Evolutionary conservation across 2,888 invertebrate genomes (phyloP), one percentile per base, ranked within the genome.

Genomic region (Dendrolimus houi): DNA sequence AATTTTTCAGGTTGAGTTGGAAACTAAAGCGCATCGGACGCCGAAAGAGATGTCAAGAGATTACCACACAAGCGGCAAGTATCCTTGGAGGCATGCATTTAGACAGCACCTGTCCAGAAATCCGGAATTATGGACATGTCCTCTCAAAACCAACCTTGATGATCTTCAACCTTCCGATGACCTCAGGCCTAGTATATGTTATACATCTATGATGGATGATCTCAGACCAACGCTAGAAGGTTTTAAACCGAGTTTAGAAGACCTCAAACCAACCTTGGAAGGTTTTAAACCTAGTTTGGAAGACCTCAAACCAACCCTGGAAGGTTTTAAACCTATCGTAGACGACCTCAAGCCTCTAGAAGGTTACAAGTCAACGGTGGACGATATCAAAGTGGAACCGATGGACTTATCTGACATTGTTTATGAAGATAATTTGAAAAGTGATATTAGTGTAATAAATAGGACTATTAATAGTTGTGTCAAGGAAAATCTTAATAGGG

Each of bases 21-120:
- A 88, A 63, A 85, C 79, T 17, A 80, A 84, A 69, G 79, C 78
- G 14, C 84, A 87, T 62, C 77, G 87, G 60, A 82, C 75, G 17
- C 88, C 89, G 9, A 85, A 81, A 61, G 88, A 83, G 62, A 76
- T 87, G 68, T 75, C 74, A 1, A 72, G 81, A 53, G 89, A 90
- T 62, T 89, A 84, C 78, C 87, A 87, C 69, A 74, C 83, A 40
- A 80, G 83, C 68, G 87, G 87, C 56, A 85, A 83, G 54, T 74
- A 85, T 60, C 88, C 85, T 0, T 89, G 85, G 87, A 67, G 87
- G 61, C 83, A 84, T 65, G 83, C 85, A 1, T 89, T 89, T 78
- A 63, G 89, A 10, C 70, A 74, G 17, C 89, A 88, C 58, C 77
- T 88, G 52, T 61, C 75, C 13, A 66, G 68, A 8, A 70, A 87